phyloP scores from a whole-genome alignment of 1,140 invertebrate genomes.

The Thaumatotibia leucotreta region DNA sequence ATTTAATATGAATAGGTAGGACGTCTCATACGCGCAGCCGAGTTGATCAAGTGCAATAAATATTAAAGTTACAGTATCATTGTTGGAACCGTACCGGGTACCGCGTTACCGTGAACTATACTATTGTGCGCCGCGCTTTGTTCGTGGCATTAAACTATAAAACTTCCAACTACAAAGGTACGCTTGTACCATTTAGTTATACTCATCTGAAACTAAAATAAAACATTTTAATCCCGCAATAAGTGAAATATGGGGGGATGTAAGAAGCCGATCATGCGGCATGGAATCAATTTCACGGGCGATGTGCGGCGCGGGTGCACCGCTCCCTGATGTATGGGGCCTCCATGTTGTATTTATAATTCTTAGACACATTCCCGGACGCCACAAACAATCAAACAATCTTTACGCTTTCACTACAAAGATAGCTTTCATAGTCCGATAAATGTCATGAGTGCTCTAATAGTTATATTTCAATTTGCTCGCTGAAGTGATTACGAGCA shows the following conservation, averaged over 20 bases:
- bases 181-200: background rate
- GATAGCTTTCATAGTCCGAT: no score
- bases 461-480: background rate
- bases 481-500: background rate
- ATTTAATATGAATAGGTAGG: slow-evolving; percentile 19
- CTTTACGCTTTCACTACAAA: slow-evolving; percentile 1
- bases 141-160: slow-evolving; percentile 60
- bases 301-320: slow-evolving; percentile 33
- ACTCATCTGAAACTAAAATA: background rate
- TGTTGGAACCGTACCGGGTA: slow-evolving; percentile 54
- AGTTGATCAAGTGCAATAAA: slow-evolving; percentile 73
- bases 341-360: slow-evolving; percentile 31
- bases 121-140: slow-evolving; percentile 66
- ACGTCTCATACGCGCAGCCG: slow-evolving; percentile 31
- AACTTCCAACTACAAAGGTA: slow-evolving; percentile 41
- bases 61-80: slow-evolving; percentile 74
- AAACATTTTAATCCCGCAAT: slow-evolving; percentile 22
- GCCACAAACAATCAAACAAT: slow-evolving; percentile 17
- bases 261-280: slow-evolving; percentile 1
- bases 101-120: slow-evolving; percentile 60
- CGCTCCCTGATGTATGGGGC: slow-evolving; percentile 38
- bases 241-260: slow-evolving; percentile 17
- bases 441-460: no score
- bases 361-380: slow-evolving; percentile 33
- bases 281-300: slow-evolving; percentile 44